Evolutionary conservation across 2,797 vertebrate species (phyloP).

Genomic region (Potorous gilbertii): DNA sequence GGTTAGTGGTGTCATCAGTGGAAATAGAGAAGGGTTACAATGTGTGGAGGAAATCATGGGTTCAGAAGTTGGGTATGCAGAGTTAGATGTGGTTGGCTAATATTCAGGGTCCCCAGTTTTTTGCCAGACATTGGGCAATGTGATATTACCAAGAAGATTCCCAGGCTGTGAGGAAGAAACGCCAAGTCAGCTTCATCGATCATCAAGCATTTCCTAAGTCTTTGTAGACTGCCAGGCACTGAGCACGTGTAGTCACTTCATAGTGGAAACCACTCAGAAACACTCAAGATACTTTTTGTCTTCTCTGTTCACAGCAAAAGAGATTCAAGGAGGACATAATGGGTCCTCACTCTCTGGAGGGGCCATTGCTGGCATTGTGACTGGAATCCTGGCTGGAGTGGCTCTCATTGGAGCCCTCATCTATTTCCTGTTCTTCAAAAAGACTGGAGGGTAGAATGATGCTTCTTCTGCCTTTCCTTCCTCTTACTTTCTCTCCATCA

Average conservation of each 20-base stretch:
- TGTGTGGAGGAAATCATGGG: too few relatives aligned
- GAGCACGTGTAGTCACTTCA: too few relatives aligned
- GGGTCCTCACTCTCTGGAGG: neutral
- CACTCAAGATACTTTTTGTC: neutral
- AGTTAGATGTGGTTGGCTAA: too few relatives aligned
- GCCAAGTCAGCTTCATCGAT: neutral
- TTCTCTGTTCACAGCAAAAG: neutral
- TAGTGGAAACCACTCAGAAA: neutral
- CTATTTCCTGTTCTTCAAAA: neutral
- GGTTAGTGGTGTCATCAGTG: too few relatives aligned
- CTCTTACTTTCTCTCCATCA: neutral
- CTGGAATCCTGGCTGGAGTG: neutral
- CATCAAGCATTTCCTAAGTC: neutral
- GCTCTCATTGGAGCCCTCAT: neutral
- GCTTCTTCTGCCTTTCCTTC: neutral
- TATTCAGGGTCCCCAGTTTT: too few relatives aligned
- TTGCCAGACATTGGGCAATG: too few relatives aligned
- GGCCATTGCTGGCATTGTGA: conserved; percentile 17
- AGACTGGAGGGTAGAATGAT: conserved; percentile 48
- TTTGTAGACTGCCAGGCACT: neutral
- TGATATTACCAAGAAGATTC: neutral
- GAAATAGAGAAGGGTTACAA: too few relatives aligned
- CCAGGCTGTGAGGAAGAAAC: neutral
- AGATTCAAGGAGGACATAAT: neutral
- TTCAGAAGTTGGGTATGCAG: too few relatives aligned